These are phyloP conservation scores for Anticlea derivata DNA, from an alignment of 2,888 invertebrate species.

Conservation along the genomic window DNA sequence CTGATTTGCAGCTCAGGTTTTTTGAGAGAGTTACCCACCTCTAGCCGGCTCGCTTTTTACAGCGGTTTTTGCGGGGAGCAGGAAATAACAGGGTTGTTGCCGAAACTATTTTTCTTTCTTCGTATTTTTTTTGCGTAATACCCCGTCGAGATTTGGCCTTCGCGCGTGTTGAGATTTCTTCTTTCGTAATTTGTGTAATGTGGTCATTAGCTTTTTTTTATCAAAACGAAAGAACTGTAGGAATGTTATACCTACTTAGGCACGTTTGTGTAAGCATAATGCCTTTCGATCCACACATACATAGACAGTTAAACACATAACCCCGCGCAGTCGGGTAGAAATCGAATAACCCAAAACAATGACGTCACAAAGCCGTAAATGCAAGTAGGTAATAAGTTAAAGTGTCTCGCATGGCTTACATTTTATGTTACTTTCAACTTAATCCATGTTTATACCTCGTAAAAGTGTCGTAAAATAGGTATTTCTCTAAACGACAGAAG, in stretches of 20 bases:
- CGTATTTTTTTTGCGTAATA: slow-evolving; percentile 11
- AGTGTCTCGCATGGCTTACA: slow-evolving; percentile 34
- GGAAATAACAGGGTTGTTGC: slow-evolving; percentile 9
- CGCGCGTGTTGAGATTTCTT: slow-evolving; percentile 4
- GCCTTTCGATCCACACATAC: too few relatives aligned
- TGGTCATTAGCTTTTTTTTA: neutral
- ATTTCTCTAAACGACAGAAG: slow-evolving; percentile 36
- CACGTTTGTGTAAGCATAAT: too few relatives aligned
- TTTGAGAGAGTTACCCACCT: too few relatives aligned
- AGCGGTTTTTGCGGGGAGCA: slow-evolving; percentile 13
- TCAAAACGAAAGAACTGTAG: neutral
- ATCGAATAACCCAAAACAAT: slow-evolving; percentile 10
- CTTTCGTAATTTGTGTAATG: neutral
- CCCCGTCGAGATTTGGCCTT: neutral
- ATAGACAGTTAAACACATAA: too few relatives aligned
- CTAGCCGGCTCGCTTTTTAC: slow-evolving; percentile 24
- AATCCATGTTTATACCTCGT: slow-evolving; percentile 45
- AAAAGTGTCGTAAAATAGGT: slow-evolving; percentile 38
- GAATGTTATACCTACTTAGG: too few relatives aligned
- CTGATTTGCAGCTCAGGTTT: too few relatives aligned
- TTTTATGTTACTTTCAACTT: slow-evolving; percentile 47
- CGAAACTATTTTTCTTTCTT: slow-evolving; percentile 24
- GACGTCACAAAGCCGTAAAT: slow-evolving; percentile 19
- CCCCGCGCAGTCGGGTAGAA: too few relatives aligned
- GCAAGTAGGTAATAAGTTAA: slow-evolving; percentile 31